Conservation (phyloP, 2,888 invertebrate genomes). For the Orgyia antiqua region DNA sequence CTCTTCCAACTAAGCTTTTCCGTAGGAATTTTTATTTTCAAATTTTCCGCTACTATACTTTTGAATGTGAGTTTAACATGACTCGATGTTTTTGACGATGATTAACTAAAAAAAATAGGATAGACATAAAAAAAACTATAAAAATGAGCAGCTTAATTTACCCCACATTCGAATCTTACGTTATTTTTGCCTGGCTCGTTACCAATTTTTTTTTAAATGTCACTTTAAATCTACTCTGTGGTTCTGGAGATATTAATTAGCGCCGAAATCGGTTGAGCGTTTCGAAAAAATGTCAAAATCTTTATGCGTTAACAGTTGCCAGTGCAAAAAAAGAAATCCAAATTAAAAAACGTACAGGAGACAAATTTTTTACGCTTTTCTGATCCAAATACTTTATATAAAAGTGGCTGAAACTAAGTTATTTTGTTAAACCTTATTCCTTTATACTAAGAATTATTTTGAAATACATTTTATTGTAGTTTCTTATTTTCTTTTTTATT, state of each 20-base stretch:
- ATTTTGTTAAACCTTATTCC: background rate
- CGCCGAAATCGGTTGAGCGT: conserved; percentile 55
- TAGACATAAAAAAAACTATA: no score
- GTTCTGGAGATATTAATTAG: conserved; percentile 57
- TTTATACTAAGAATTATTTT: conserved; percentile 4
- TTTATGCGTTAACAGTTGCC: conserved; percentile 61
- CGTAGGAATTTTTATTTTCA: no score
- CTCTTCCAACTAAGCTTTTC: no score
- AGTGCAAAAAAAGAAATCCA: conserved; percentile 41
- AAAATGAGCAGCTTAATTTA: no score
- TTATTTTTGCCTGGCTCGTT: no score
- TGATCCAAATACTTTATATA: conserved; percentile 36
- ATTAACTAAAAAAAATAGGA: no score
- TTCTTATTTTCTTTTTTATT: conserved; percentile 17
- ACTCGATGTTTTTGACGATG: no score
- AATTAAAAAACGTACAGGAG: conserved; percentile 43
- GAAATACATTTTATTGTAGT: conserved; percentile 1
- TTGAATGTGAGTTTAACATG: no score
- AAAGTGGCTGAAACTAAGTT: background rate
- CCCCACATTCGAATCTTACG: no score
- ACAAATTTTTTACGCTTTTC: conserved; percentile 73
- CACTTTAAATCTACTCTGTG: conserved; percentile 34
- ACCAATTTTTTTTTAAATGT: no score
- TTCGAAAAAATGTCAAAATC: conserved; percentile 65
- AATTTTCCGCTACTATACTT: no score